Percentiles rank a stretch among this genome's conserved stretches.
phyloP scores from a whole-genome alignment of 2,888 invertebrate species.

The Rhabditophanes sp. region DNA sequence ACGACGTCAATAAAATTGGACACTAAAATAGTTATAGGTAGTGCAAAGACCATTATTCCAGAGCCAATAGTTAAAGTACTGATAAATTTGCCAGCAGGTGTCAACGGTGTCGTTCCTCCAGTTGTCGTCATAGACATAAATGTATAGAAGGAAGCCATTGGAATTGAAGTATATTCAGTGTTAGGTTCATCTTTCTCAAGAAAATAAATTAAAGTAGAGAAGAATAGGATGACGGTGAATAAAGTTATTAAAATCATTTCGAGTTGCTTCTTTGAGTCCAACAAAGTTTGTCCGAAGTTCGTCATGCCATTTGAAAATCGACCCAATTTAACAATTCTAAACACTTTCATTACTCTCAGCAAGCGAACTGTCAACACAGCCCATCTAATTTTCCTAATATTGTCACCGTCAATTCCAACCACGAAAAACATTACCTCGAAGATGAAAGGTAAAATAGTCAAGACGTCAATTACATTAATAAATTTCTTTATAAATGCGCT shows the following conservation, averaged over 20 bases:
- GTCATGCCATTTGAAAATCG: slow-evolving; percentile 40
- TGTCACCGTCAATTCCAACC: slow-evolving; percentile 38
- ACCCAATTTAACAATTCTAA: slow-evolving; percentile 40
- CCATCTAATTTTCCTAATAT: slow-evolving; percentile 41
- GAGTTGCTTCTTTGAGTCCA: slow-evolving; percentile 42
- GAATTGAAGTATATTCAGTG: slow-evolving; percentile 40
- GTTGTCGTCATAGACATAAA: no score
- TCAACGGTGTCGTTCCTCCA: no score
- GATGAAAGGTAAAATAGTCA: slow-evolving; percentile 39
- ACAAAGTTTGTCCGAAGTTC: slow-evolving; percentile 38
- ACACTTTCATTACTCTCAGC: slow-evolving; percentile 38
- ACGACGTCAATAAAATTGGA: slow-evolving; percentile 42
- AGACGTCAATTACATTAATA: slow-evolving; percentile 32
- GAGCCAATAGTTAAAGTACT: not conserved
- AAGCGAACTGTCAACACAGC: slow-evolving; percentile 41
- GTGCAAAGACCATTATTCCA: not conserved
- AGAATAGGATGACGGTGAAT: slow-evolving; percentile 36
- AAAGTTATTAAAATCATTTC: slow-evolving; percentile 34
- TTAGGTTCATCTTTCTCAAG: slow-evolving; percentile 39
- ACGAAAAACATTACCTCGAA: slow-evolving; percentile 34
- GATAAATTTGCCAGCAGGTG: slow-evolving; percentile 32
- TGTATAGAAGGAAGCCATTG: slow-evolving; percentile 41
- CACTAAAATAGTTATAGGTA: slow-evolving; percentile 17
- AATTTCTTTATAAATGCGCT: slow-evolving; percentile 37
- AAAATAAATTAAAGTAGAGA: slow-evolving; percentile 42